These are phyloP conservation scores for Homarus gammarus DNA, from an alignment of 2,888 invertebrate genomes.

Conservation along the genomic window DNA sequence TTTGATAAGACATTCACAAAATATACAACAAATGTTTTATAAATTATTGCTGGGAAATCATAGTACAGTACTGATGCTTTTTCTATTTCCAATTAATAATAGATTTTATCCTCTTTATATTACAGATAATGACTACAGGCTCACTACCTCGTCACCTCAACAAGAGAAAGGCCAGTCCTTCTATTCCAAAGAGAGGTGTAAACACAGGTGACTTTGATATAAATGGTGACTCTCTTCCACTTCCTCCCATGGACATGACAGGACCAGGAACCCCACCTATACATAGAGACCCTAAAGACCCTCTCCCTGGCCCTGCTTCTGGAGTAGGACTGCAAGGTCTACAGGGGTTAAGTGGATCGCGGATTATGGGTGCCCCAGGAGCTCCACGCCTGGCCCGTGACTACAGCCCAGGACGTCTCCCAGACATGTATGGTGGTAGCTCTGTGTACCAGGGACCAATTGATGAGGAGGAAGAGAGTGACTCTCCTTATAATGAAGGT, in stretches of 20 bases:
- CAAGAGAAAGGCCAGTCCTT: slow-evolving; percentile 60
- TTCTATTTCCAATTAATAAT: not conserved
- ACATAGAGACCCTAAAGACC: slow-evolving; percentile 55
- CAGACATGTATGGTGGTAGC: slow-evolving; percentile 72
- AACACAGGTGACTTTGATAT: slow-evolving; percentile 71
- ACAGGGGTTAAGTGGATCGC: slow-evolving; percentile 75
- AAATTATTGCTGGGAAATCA: no score
- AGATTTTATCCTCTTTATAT: not conserved
- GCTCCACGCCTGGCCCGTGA: slow-evolving; percentile 59
- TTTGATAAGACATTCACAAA: no score
- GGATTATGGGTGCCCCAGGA: slow-evolving; percentile 70
- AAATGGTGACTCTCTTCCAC: slow-evolving; percentile 23
- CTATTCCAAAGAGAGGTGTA: slow-evolving; percentile 58
- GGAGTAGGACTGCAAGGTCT: slow-evolving; percentile 74
- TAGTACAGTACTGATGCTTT: no score
- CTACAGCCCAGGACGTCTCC: slow-evolving; percentile 58
- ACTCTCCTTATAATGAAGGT: slow-evolving; percentile 40
- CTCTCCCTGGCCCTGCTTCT: slow-evolving; percentile 37
- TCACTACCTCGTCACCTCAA: slow-evolving; percentile 74
- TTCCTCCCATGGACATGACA: slow-evolving; percentile 51
- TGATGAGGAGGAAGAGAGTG: slow-evolving; percentile 59
- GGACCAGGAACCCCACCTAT: slow-evolving; percentile 33
- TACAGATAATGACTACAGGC: slow-evolving; percentile 49
- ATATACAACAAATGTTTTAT: no score
- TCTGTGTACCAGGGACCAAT: slow-evolving; percentile 68